Evolutionary conservation across 1,140 invertebrate species (phyloP), one percentile per base, ranked within the genome.

Genomic region (Drosophila sp.): DNA sequence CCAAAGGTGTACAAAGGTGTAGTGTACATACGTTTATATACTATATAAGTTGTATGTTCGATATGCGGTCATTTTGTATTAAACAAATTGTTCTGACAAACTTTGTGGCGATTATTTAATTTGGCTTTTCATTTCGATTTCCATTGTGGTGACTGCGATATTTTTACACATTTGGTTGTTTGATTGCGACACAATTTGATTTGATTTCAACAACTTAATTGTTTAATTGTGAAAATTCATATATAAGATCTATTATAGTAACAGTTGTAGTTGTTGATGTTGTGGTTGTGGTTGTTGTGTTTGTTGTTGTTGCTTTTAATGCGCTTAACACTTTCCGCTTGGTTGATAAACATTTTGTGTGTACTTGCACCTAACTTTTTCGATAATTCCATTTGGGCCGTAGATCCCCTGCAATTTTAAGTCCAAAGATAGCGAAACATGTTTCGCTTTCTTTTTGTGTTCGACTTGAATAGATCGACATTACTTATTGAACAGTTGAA

Each of bases 141-240:
- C 13, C 63, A 72, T 78, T 86, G 65, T 78, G 62, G 27, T 27
- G 38, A 45, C 58, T 74, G 61, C 45, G 51, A 56, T 65, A 64
- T 70, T 65, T 59, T 73, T 2, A 13, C 5, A 2, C 7, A 18
- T n/a, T n/a, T 40, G n/a, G 29, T 66, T 66, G 34, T 72, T 51
- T 53, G 45, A 29, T 53, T 54, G 48, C 43, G 38, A 16, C 6
- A 51, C 21, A 57, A 38, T 72, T 78, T 81, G 64, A 87, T 84
- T 79, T 66, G 78, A 77, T 82, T 82, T 57, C 86, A 90, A 90
- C 77, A 90, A 86, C 79, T 89, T 90, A 90, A 90, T 90, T 32
- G 78, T 87, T 83, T 87, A 87, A 86, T 82, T 81, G 78, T 56
- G 11, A 38, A 46, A 53, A 34, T 40, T 51, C 36, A 40, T 16